phyloP scores from a whole-genome alignment of 2,113 vertebrate species.

The Oncorhynchus clarkii region DNA sequence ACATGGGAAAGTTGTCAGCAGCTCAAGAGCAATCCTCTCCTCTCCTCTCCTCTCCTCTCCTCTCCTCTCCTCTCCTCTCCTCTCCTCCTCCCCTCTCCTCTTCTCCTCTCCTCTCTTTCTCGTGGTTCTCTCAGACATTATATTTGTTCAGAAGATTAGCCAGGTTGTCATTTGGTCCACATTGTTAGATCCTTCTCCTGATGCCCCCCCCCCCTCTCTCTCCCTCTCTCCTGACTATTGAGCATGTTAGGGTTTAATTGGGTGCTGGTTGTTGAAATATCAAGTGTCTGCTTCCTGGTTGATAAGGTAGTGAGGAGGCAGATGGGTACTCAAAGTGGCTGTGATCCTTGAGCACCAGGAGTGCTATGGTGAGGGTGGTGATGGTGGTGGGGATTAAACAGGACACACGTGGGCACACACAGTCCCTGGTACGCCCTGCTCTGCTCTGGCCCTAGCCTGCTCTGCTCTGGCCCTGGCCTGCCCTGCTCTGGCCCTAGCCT shows the following conservation, averaged over 20 bases:
- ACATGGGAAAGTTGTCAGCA: neutral
- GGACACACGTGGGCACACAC: no score
- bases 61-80: slow-evolving; percentile 33
- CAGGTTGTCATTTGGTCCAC: slow-evolving; percentile 82
- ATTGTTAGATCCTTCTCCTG: neutral
- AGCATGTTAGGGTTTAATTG: neutral
- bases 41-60: slow-evolving; percentile 34
- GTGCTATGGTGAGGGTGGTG: no score
- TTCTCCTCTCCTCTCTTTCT: slow-evolving; percentile 44
- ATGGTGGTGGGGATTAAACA: no score
- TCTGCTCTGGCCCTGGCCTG: no score
- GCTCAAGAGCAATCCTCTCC: slow-evolving; percentile 1
- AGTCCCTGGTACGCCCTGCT: no score
- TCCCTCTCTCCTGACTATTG: neutral
- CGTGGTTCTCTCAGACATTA: slow-evolving; percentile 75
- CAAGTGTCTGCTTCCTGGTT: neutral
- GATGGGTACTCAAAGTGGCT: neutral
- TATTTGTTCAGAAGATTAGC: slow-evolving; percentile 86
- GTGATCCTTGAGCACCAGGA: neutral
- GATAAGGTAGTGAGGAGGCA: neutral
- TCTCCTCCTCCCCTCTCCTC: slow-evolving; percentile 1
- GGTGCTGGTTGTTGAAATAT: neutral
- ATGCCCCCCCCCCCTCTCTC: neutral
- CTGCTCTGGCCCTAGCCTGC: no score
- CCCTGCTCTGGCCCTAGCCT: no score